phyloP scores from a whole-genome alignment of 2,888 invertebrate genomes.

The Prostheceraeus crozeri region DNA sequence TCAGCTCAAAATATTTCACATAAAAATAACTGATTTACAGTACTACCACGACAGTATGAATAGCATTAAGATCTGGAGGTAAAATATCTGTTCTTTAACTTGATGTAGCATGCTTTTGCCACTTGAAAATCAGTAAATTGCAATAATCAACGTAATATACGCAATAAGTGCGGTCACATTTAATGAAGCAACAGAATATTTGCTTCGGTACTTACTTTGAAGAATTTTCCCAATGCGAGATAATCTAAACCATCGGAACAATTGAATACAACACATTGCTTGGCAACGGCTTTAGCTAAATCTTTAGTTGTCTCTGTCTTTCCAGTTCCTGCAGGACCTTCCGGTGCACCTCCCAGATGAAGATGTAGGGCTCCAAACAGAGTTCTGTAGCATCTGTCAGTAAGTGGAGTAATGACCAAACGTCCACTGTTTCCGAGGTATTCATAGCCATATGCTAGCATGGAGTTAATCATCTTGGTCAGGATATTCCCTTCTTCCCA shows the following conservation, averaged over 20 bases:
- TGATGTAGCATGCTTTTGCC: no score
- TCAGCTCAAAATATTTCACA: no score
- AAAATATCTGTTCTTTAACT: no score
- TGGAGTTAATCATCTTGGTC: constrained; percentile 59
- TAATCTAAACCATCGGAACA: constrained; percentile 60
- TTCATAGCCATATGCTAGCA: constrained; percentile 57
- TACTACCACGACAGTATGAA: no score
- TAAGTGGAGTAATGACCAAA: constrained; percentile 59
- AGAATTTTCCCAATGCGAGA: constrained; percentile 59
- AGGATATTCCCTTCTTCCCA: constrained; percentile 59
- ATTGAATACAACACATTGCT: constrained; percentile 60
- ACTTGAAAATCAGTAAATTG: no score
- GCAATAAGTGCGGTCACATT: no score
- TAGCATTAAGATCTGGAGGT: no score
- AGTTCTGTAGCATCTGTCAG: constrained; percentile 59
- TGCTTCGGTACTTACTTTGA: no score
- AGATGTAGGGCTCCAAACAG: constrained; percentile 58
- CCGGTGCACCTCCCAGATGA: constrained; percentile 59
- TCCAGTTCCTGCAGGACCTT: constrained; percentile 59
- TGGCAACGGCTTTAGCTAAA: constrained; percentile 59
- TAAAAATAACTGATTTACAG: no score
- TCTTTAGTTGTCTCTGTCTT: constrained; percentile 59
- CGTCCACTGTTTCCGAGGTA: constrained; percentile 59
- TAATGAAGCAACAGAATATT: no score
- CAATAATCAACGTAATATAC: no score